phyloP scores from a whole-genome alignment of 2,888 invertebrate genomes.

The Monochamus alternatus region DNA sequence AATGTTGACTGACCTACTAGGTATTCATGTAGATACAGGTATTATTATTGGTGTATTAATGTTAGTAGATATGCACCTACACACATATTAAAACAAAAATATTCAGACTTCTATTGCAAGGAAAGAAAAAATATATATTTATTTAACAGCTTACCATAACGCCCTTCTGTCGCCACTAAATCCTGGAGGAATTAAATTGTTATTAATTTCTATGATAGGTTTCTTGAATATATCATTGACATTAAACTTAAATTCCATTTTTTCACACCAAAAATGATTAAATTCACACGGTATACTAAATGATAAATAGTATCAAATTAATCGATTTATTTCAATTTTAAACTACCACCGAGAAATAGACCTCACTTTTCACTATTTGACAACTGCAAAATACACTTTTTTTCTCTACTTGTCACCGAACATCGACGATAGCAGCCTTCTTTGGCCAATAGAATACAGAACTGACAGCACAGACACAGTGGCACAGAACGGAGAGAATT shows the following conservation, averaged over 20 bases:
- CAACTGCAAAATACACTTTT: slow-evolving; percentile 16
- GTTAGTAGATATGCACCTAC: too few species aligned
- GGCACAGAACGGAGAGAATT: too few species aligned
- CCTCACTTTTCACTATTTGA: slow-evolving; percentile 48
- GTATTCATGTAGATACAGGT: too few species aligned
- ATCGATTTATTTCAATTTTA: slow-evolving; percentile 32
- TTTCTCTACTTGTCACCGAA: too few species aligned
- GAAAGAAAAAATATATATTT: too few species aligned
- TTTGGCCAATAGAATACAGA: too few species aligned
- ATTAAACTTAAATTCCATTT: slow-evolving; percentile 75
- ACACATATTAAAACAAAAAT: too few species aligned
- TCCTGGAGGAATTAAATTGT: slow-evolving; percentile 73
- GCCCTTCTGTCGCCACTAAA: slow-evolving; percentile 73
- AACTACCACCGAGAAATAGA: slow-evolving; percentile 18
- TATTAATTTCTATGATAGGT: slow-evolving; percentile 72
- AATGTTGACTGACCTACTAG: too few species aligned
- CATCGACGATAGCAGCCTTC: too few species aligned
- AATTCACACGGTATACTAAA: slow-evolving; percentile 1
- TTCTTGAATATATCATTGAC: slow-evolving; percentile 72
- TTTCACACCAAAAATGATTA: slow-evolving; percentile 27
- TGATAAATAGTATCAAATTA: slow-evolving; percentile 4
- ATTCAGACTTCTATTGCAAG: too few species aligned
- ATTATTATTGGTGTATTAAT: too few species aligned
- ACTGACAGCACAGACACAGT: too few species aligned
- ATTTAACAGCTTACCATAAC: slow-evolving; percentile 68